Evolutionary conservation across 2,113 vertebrate species (phyloP).

Genomic region (Xenopus laevis): DNA sequence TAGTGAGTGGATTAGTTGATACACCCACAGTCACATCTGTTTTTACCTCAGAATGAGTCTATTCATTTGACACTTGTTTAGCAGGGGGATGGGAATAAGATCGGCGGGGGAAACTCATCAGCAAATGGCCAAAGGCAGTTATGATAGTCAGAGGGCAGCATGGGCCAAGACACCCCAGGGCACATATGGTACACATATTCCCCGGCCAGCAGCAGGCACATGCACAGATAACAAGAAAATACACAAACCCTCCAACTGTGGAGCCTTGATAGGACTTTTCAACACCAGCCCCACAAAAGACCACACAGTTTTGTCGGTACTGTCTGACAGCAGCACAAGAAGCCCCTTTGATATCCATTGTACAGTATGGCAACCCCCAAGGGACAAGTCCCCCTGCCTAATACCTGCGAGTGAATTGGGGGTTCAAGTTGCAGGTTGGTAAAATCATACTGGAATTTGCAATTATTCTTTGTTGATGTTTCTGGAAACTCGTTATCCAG

Average conservation of each 20-base stretch:
- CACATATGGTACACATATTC: constrained; percentile 36
- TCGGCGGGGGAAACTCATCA: constrained; percentile 10
- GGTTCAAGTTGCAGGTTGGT: neutral
- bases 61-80: constrained; percentile 22
- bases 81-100: neutral
- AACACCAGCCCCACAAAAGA: constrained; percentile 12
- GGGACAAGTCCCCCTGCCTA: neutral
- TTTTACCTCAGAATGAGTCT: constrained; percentile 18
- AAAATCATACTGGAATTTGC: constrained; percentile 11
- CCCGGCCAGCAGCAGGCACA: neutral
- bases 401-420: neutral
- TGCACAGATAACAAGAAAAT: constrained; percentile 11
- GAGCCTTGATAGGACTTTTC: constrained; percentile 13
- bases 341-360: neutral
- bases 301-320: constrained; percentile 49
- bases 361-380: too few species aligned
- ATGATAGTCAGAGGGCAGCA: constrained; percentile 3
- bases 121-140: constrained; percentile 42
- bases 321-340: constrained; percentile 14
- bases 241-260: constrained; percentile 17
- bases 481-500: too few species aligned
- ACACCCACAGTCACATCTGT: constrained; percentile 1
- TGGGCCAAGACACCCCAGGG: constrained; percentile 3
- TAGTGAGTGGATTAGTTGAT: constrained; percentile 2
- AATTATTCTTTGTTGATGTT: constrained; percentile 27